Evolutionary conservation across 1,140 invertebrate genomes (phyloP).

Genomic region (Aphaenogaster rudis): DNA sequence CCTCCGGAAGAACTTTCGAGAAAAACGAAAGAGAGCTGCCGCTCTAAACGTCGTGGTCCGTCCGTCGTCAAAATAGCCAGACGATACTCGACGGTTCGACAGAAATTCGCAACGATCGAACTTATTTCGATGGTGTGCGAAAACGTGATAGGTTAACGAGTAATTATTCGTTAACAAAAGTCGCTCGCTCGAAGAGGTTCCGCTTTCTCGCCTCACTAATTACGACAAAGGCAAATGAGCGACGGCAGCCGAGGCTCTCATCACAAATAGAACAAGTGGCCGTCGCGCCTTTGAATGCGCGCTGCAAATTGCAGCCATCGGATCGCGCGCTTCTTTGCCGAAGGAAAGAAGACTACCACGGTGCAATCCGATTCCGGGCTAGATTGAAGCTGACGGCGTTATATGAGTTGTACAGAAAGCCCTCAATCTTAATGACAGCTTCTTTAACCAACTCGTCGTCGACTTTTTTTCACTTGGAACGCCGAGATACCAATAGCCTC

Average conservation of each 20-base stretch:
- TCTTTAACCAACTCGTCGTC: conserved; percentile 9
- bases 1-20: not conserved
- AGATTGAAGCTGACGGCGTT: conserved; percentile 16
- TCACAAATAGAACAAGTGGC: conserved; percentile 60
- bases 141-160: not conserved
- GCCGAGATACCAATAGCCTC: not conserved
- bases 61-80: not conserved
- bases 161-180: conserved; percentile 43
- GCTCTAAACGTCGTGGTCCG: not conserved
- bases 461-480: conserved; percentile 17
- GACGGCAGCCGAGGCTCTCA: conserved; percentile 20
- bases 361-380: conserved; percentile 12
- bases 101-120: conserved; percentile 2
- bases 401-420: conserved; percentile 26
- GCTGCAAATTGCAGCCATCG: conserved; percentile 52
- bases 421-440: conserved; percentile 25
- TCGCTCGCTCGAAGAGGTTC: not conserved
- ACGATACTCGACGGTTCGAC: not conserved
- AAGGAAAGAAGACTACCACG: conserved; percentile 11
- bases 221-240: conserved; percentile 55
- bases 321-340: conserved; percentile 44
- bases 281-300: conserved; percentile 40
- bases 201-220: conserved; percentile 49
- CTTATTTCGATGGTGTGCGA: not conserved
- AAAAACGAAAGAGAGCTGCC: not conserved